Conservation (phyloP, 2,888 invertebrate species). For the Pseudococcus viburni region DNA sequence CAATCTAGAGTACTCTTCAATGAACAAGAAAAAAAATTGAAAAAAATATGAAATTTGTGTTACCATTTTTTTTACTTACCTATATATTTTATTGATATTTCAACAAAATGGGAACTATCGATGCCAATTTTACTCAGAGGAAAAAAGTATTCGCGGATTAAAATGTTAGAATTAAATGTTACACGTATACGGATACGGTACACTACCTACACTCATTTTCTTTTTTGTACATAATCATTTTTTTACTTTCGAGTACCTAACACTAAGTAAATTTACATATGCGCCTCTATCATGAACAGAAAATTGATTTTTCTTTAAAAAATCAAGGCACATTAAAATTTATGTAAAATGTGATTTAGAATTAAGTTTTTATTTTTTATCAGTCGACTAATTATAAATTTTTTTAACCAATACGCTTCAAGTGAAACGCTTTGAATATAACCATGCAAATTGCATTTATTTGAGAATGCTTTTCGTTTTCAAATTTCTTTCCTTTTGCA, state of each 20-base stretch:
- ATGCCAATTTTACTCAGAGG: conserved; percentile 17
- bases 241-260: conserved; percentile 12
- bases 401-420: conserved; percentile 47
- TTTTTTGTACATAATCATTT: conserved; percentile 7
- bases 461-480: neutral
- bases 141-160: neutral
- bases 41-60: neutral
- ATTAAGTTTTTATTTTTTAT: conserved; percentile 4
- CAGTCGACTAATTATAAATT: conserved; percentile 9
- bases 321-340: conserved; percentile 44
- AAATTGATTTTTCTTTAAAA: neutral
- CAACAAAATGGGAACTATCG: neutral
- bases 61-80: neutral
- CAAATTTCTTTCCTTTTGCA: neutral
- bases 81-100: conserved; percentile 15
- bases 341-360: conserved; percentile 54
- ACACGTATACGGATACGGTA: neutral
- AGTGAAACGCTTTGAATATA: conserved; percentile 48
- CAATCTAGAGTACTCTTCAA: neutral
- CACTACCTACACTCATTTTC: conserved; percentile 3
- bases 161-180: neutral
- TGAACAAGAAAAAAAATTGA: neutral
- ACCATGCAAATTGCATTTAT: conserved; percentile 51
- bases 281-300: conserved; percentile 1
- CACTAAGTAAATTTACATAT: conserved; percentile 3